Evolutionary conservation across 2,797 vertebrate genomes (phyloP).

Genomic region (Babyrousa celebensis): DNA sequence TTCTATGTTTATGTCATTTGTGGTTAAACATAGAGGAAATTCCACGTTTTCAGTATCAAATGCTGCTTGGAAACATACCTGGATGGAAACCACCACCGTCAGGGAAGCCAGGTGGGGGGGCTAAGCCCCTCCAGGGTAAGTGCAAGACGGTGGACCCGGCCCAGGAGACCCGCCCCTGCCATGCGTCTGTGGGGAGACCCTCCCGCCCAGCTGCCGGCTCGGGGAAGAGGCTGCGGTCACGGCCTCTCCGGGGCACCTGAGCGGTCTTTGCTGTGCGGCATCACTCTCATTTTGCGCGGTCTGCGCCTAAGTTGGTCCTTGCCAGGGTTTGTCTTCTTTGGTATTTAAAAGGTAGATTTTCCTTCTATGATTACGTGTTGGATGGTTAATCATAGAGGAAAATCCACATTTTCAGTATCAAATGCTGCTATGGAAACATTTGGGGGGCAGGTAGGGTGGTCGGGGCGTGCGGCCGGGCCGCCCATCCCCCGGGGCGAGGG

Average conservation of each 20-base stretch:
- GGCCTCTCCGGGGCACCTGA: rapidly evolving
- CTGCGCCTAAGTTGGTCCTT: rapidly evolving
- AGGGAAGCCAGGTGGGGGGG: neutral
- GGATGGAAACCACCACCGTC: neutral
- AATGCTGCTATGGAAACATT: neutral
- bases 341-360: slow-evolving; percentile 86
- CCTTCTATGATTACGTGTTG: slow-evolving; percentile 80
- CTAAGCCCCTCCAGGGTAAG: slow-evolving; percentile 41
- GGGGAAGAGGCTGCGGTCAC: neutral
- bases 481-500: neutral
- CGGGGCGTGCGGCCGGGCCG: neutral
- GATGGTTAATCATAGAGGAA: slow-evolving; percentile 82
- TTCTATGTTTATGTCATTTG: slow-evolving; percentile 83
- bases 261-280: rapidly evolving
- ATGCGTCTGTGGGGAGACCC: neutral
- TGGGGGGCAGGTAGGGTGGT: rapidly evolving
- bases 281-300: neutral
- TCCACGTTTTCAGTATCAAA: slow-evolving; percentile 85
- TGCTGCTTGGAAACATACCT: slow-evolving; percentile 61
- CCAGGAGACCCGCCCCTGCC: neutral
- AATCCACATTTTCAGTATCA: slow-evolving; percentile 84
- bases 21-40: slow-evolving; percentile 85
- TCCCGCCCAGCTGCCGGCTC: rapidly evolving
- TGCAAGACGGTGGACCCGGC: slow-evolving; percentile 32
- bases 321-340: slow-evolving; percentile 57